Evolutionary conservation across 2,797 vertebrate genomes (phyloP).

Genomic region (Phoxinus dragarum): DNA sequence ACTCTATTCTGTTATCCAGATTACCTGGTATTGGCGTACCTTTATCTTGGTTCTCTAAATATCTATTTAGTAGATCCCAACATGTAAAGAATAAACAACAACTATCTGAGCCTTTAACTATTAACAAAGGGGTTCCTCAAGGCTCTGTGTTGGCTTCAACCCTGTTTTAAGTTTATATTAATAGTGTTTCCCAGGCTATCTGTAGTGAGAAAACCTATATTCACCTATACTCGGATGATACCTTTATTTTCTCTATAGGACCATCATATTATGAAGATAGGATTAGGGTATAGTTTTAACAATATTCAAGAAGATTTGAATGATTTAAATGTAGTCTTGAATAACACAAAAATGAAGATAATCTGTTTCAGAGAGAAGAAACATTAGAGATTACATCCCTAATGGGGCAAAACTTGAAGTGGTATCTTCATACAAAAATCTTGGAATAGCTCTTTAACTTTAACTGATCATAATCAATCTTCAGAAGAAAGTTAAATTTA

Average conservation of each 20-base stretch:
- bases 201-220: background rate
- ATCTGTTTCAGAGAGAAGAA: background rate
- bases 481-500: background rate
- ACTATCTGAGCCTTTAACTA: no score
- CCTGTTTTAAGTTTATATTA: background rate
- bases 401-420: background rate
- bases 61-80: no score
- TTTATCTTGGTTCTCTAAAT: no score
- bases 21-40: no score
- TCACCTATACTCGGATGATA: background rate
- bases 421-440: background rate
- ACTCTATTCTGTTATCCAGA: no score
- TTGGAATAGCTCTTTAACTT: background rate
- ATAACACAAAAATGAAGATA: background rate
- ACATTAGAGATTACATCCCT: background rate
- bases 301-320: background rate
- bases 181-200: background rate
- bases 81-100: no score
- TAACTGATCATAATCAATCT: background rate
- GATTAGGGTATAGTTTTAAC: background rate
- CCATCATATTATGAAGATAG: background rate
- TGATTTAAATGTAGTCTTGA: background rate
- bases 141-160: background rate
- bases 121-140: no score
- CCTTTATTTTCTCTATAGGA: background rate